Base-by-base conservation (phyloP, 2,797 vertebrate genomes). In the Cryptoblepharus egeriae region DNA sequence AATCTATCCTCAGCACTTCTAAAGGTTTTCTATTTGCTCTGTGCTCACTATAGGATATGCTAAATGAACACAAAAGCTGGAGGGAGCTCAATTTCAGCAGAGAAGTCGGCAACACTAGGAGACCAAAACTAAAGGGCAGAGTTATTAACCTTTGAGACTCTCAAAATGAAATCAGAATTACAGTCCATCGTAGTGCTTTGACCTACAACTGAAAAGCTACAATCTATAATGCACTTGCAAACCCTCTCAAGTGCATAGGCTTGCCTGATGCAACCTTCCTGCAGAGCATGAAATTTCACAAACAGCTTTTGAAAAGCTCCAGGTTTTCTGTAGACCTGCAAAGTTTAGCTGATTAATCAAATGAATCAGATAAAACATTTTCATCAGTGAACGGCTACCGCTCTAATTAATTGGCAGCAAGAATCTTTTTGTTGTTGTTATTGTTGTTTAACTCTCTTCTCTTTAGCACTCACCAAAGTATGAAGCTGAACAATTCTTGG, bases 11-110 rank as follows among this genome's bases (percentile, higher is more conserved):
- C 52, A 77, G 1, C 0, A 0, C 9, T 88, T 81, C 52, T 82
- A 77, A 76, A 57, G 63, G 81, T 18, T 2, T 39, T 22, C 15
- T 57, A 77, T 83, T 69, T 37, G 88, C 82, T 75, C 75, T 58
- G 75, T 89, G 88, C 81, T 88, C 82, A 61, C 30, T 85, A 77
- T 88, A 86, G 64, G 82, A 77, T 64, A 32, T 32, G 64, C 78
- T 16, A 89, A 88, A 84, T 42, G 65, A 81, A 83, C 26, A 63
- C 26, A 89, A 65, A 0, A 84, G 64, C 71, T 79, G 78, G 86
- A 49, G 1, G 81, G 72, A 75, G 91, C 85, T 65, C 16, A 30
- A 57, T 76, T 90, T 81, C 78, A 32, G 49, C 78, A 84, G 75
- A 37, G 81, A 80, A 82, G 49, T 11, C n/a, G 58, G 35, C 8